These are phyloP conservation scores for Xylota sylvarum DNA, from an alignment of 2,888 invertebrate species.

Conservation along the genomic window DNA sequence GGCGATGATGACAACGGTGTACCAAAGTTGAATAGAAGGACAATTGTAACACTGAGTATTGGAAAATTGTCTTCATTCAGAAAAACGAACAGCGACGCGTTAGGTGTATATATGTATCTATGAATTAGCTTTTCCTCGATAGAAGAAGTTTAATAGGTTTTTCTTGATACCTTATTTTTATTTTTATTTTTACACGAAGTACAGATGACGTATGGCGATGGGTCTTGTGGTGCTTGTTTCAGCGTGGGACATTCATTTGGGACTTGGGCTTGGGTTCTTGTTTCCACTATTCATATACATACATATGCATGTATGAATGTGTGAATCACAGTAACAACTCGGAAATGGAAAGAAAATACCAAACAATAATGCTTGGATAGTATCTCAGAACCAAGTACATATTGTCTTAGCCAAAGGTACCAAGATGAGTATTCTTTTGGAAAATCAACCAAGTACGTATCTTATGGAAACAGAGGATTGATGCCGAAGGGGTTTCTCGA, in stretches of 20 bases:
- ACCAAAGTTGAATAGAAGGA: conserved; percentile 45
- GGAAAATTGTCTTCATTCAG: conserved; percentile 53
- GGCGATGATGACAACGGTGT: conserved; percentile 1
- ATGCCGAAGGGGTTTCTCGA: too few species aligned
- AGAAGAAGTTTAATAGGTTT: conserved; percentile 4
- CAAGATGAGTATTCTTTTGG: too few species aligned
- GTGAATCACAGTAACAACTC: neutral
- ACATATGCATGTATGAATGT: too few species aligned
- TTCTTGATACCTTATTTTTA: neutral
- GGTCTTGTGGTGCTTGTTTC: neutral
- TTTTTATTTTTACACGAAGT: neutral
- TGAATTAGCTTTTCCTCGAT: neutral
- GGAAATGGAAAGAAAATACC: neutral
- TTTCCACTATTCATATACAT: neutral
- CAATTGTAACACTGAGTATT: conserved; percentile 50
- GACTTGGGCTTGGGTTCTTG: neutral
- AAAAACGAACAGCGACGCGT: conserved; percentile 6
- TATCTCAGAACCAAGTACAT: too few species aligned
- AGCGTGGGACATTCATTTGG: neutral
- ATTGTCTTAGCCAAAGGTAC: too few species aligned
- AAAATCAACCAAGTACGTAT: too few species aligned
- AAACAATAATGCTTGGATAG: too few species aligned
- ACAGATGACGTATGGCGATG: neutral
- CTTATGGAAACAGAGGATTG: too few species aligned
- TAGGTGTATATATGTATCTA: neutral